Evolutionary conservation across 2,113 vertebrate species (phyloP).

Genomic region (Egretta garzetta): DNA sequence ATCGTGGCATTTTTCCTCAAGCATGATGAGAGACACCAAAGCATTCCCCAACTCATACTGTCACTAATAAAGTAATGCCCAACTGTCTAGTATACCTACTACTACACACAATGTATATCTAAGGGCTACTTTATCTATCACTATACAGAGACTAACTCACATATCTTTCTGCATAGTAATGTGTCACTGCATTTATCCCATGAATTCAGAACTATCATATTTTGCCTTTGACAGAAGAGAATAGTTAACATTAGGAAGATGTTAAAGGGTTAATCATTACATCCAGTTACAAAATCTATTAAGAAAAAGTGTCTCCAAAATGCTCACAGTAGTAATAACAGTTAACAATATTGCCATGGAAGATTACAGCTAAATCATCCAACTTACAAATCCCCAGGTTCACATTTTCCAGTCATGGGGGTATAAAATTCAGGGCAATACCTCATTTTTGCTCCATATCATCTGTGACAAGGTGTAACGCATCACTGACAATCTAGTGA

Average conservation of each 20-base stretch:
- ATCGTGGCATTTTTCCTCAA: neutral
- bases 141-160: neutral
- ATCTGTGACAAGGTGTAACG: neutral
- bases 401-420: neutral
- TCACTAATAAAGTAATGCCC: neutral
- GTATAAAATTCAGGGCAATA: neutral
- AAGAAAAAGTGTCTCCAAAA: neutral
- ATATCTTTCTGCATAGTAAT: neutral
- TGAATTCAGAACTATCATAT: neutral
- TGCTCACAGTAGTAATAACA: neutral
- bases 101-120: neutral
- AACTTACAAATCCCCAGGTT: neutral
- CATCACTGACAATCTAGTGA: conserved; percentile 21
- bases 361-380: neutral
- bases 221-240: neutral
- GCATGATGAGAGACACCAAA: neutral
- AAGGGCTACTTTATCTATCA: neutral
- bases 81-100: neutral
- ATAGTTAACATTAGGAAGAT: neutral
- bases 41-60: neutral
- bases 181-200: neutral
- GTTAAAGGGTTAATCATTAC: neutral
- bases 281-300: neutral
- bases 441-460: neutral
- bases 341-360: neutral